Base-by-base conservation (phyloP, 2,888 invertebrate genomes). In the Caenorhabditis sulstoni region DNA sequence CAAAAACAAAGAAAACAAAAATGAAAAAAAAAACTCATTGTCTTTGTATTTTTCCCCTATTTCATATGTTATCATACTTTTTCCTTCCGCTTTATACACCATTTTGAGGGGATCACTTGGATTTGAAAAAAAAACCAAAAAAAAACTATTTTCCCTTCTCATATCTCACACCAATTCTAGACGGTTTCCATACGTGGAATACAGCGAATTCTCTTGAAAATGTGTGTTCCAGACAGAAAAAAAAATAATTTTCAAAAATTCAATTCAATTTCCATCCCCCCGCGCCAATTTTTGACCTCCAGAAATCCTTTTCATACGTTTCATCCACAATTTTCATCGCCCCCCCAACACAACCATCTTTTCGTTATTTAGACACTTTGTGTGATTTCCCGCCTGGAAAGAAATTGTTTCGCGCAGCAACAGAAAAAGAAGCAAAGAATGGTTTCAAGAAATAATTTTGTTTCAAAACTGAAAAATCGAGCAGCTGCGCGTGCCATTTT, bases 11-110 rank as follows among this genome's bases (percentile, higher is more conserved):
- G 23, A 35, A 49, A 37, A 39, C 12, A 50, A 22, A 39, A 3
- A 22, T 18, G 44, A 65, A 65, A 52, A 65, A 41, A 53, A 23
- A 29, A 53, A 29, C 29, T 29, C 29, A 5, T 29, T 29, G 29
- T 65, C 53, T 53, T 53, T 52, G 37, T 47, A 55, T 45, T 11
- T 14, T 55, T 45, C 44, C 66, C 23, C 35, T 66, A 55, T 66
- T 66, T 57, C 55, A 47, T 66, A 66, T 66, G 66, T 57, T 55
- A 55, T n/a, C 66, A 47, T 35, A 53, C 4, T 22, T 37, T 3
- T 62, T 23, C 41, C 11, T 41, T 3, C 14, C 22, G 37, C 22
- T 22, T 20, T 49, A 47, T 23, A 49, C 23, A 52, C n/a, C 52
- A 64, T 44, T 8, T 52, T 64, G 64, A 65, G 29, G 61, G 44